Percentiles rank a stretch among this genome's conserved stretches.
These are phyloP conservation scores for Eriosoma lanigerum DNA, from an alignment of 1,140 invertebrate species.

Conservation along the genomic window DNA sequence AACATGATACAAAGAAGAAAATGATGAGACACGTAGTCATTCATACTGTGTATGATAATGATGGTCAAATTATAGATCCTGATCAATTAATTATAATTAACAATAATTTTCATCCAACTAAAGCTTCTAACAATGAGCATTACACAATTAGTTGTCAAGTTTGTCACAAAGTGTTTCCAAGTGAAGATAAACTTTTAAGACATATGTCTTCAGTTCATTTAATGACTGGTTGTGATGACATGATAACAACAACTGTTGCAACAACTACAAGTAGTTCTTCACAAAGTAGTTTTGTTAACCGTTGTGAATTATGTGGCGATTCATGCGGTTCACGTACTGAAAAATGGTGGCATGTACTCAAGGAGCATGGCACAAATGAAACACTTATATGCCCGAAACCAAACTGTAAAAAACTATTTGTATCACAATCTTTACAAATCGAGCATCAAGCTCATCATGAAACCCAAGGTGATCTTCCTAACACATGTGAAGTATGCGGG, in stretches of 20 bases:
- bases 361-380: conserved; percentile 59
- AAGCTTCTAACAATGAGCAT: conserved; percentile 40
- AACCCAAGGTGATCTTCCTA: conserved; percentile 59
- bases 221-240: conserved; percentile 39
- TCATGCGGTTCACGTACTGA: conserved; percentile 63
- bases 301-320: conserved; percentile 62
- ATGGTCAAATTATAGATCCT: conserved; percentile 60
- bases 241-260: conserved; percentile 45
- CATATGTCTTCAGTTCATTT: conserved; percentile 61
- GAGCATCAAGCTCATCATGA: conserved; percentile 62
- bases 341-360: conserved; percentile 62
- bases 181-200: conserved; percentile 61
- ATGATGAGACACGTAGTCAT: conserved; percentile 64
- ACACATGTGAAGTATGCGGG: conserved; percentile 60
- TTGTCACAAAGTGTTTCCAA: conserved; percentile 61
- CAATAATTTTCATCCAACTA: conserved; percentile 53
- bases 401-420: conserved; percentile 62
- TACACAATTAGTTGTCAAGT: conserved; percentile 59
- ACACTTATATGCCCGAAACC: conserved; percentile 60
- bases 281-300: conserved; percentile 59
- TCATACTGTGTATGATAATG: conserved; percentile 60
- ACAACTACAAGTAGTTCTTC: conserved; percentile 50
- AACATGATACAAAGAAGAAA: conserved; percentile 64
- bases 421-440: conserved; percentile 60
- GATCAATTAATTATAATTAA: conserved; percentile 62